Evolutionary conservation across 2,888 invertebrate genomes (phyloP), one percentile per base, ranked within the genome.

Genomic region (Petrolisthes cinctipes): DNA sequence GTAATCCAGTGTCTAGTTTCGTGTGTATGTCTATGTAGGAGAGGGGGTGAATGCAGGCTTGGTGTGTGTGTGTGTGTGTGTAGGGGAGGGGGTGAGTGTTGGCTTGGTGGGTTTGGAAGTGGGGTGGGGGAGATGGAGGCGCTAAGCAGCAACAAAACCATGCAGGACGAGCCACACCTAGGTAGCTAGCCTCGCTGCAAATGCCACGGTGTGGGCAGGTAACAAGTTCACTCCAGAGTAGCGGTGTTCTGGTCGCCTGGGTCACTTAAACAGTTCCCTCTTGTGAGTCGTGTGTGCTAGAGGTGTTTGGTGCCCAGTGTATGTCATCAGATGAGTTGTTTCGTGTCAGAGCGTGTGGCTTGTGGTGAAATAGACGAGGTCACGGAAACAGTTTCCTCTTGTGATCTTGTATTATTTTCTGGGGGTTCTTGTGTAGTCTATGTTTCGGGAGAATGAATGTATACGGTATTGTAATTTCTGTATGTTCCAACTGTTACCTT

Each of bases 111-210:
- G 61, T 11, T 9, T 11, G 61, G 61, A 61, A 17, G 61, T 9
- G 17, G 61, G 61, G 61, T 61, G 61, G 61, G 9, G 61, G 61
- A 17, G 61, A 61, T 9, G 61, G 61, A 17, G 61, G 61, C 61
- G 61, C 61, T 61, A 61, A 61, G 61, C 61, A 61, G 61, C 61
- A 61, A 61, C 61, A 61, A 61, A 61, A 61, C 61, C 61, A 61
- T 61, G 61, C 61, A 61, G 61, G 61, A 9, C 17, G 61, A 17
- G 61, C 61, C 61, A 61, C 61, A 61, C 61, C 61, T 61, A 61
- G 61, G 11, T 61, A 61, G 61, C 61, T 61, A 61, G 61, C 61
- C 61, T 61, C 61, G 61, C 61, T 61, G 61, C 61, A 61, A 61
- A 61, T 9, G 61, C 61, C 61, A 61, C 61, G 61, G 61, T 61